A percentile compares a stretch with the other conserved stretches of the same genome.
Evolutionary conservation across 2,113 vertebrate species (phyloP).

Genomic region (Entelurus aequoreus): DNA sequence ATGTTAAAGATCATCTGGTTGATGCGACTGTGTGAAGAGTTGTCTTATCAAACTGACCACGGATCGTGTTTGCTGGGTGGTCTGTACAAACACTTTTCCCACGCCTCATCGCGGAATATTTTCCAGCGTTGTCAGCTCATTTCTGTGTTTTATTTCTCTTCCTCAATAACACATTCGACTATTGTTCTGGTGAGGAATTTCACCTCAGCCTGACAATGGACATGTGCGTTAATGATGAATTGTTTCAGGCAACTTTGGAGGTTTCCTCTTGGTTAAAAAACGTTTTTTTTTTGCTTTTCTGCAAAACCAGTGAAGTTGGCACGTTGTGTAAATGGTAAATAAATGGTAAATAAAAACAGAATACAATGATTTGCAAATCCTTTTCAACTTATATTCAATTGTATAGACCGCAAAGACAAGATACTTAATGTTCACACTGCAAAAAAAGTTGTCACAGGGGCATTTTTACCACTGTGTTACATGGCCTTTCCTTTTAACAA

Average conservation of each 20-base stretch:
- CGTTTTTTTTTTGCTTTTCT: neutral
- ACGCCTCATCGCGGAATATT: neutral
- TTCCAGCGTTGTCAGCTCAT: conserved; percentile 23
- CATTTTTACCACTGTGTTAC: no score
- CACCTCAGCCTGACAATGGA: neutral
- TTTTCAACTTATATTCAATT: no score
- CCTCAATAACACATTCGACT: neutral
- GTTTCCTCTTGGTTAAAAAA: neutral
- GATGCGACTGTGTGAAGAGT: conserved; percentile 12
- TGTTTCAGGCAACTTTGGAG: neutral
- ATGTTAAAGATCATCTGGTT: conserved; percentile 29
- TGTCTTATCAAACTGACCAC: conserved; percentile 21
- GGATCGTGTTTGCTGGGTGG: neutral
- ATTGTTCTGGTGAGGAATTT: conserved; percentile 6
- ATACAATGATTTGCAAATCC: no score
- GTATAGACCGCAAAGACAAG: no score
- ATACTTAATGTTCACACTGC: no score
- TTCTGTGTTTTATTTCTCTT: neutral
- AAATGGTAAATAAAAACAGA: no score
- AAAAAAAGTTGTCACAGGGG: no score
- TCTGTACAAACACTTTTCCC: conserved; percentile 27
- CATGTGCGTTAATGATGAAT: neutral
- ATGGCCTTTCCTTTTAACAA: no score
- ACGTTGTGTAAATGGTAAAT: no score
- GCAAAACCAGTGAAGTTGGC: neutral